Percentiles rank a stretch among this genome's conserved stretches.
phyloP scores from a whole-genome alignment of 2,888 invertebrate species.

The Hydriomena furcata region DNA sequence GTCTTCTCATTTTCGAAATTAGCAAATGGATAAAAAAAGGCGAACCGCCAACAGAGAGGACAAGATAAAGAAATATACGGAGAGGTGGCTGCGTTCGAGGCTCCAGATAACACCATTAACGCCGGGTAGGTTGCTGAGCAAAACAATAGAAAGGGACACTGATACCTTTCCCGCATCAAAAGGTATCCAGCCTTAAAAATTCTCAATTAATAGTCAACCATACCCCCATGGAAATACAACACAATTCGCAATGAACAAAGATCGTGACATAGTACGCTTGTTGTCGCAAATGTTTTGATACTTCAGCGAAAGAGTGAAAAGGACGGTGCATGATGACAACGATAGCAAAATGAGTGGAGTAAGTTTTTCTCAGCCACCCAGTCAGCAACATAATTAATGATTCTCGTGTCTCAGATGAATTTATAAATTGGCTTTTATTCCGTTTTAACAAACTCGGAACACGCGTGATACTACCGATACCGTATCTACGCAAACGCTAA shows the following conservation, averaged over 20 bases:
- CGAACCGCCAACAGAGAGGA: conserved; percentile 76
- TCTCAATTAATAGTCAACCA: conserved; percentile 29
- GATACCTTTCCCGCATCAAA: conserved; percentile 33
- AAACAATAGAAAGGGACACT: conserved; percentile 73
- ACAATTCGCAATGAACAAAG: conserved; percentile 10
- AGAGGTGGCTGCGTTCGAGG: conserved; percentile 81
- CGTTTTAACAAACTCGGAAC: conserved; percentile 71
- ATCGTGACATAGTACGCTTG: conserved; percentile 28
- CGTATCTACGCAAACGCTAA: conserved; percentile 53
- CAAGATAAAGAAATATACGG: conserved; percentile 83
- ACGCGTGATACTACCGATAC: conserved; percentile 68
- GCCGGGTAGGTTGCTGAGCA: conserved; percentile 72
- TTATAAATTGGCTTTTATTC: conserved; percentile 80
- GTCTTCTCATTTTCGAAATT: conserved; percentile 82
- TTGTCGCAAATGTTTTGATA: conserved; percentile 15
- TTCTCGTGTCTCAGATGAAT: conserved; percentile 79
- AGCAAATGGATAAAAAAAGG: conserved; percentile 80
- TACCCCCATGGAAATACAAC: conserved; percentile 27
- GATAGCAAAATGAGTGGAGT: conserved; percentile 82
- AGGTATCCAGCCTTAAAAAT: conserved; percentile 32
- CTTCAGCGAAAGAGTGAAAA: conserved; percentile 56
- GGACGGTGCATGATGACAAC: conserved; percentile 70
- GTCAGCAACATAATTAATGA: conserved; percentile 84
- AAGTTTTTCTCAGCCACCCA: conserved; percentile 83
- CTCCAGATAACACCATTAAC: conserved; percentile 82